Evolutionary conservation across 2,797 vertebrate genomes (phyloP).

Genomic region (Miichthys miiuy): DNA sequence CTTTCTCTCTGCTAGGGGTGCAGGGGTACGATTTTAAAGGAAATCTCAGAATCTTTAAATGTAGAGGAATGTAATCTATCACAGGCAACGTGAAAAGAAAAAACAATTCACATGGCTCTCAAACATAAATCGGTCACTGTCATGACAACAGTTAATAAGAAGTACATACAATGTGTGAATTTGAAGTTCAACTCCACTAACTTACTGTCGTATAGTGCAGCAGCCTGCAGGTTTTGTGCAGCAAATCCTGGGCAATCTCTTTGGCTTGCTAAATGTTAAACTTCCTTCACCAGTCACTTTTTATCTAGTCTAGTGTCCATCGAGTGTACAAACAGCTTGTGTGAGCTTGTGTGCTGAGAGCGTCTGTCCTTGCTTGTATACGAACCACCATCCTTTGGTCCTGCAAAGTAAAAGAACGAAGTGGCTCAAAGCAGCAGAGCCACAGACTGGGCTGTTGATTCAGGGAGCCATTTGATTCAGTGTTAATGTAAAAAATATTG

Average conservation of each 20-base stretch:
- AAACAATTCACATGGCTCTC: not conserved
- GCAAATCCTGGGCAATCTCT: not conserved
- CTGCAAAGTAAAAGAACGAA: slow-evolving; percentile 18
- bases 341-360: slow-evolving; percentile 16
- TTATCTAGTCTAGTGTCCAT: slow-evolving; percentile 4
- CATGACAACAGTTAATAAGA: slow-evolving; percentile 1
- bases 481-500: slow-evolving; percentile 65
- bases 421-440: slow-evolving; percentile 26
- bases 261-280: slow-evolving; percentile 21
- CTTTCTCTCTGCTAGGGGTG: too few species aligned
- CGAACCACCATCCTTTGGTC: slow-evolving; percentile 14
- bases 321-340: slow-evolving; percentile 9
- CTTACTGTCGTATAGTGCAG: not conserved
- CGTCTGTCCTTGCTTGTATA: slow-evolving; percentile 20
- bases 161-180: not conserved
- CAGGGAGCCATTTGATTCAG: slow-evolving; percentile 53
- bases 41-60: not conserved
- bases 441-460: slow-evolving; percentile 48
- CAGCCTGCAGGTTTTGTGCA: not conserved
- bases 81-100: not conserved
- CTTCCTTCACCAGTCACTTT: not conserved
- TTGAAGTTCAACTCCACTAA: not conserved
- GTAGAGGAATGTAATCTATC: slow-evolving; percentile 19
- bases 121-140: not conserved
- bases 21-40: too few species aligned